Percentiles rank a stretch among this genome's conserved stretches.
These are phyloP conservation scores for Eurytoma californica DNA, from an alignment of 2,888 invertebrate species.

Conservation along the genomic window DNA sequence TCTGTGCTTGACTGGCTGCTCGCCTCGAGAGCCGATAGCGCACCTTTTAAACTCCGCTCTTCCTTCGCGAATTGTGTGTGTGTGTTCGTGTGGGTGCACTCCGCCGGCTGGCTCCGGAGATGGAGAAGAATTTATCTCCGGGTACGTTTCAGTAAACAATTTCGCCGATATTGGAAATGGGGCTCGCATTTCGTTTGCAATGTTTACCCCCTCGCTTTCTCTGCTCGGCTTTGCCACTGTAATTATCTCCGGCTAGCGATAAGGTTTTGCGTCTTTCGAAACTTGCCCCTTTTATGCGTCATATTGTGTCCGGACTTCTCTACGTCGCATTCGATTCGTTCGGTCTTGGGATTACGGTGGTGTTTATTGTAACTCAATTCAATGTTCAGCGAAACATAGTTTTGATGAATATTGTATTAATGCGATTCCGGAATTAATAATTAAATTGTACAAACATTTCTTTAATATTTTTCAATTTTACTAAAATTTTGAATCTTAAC, in stretches of 20 bases:
- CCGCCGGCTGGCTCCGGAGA: neutral
- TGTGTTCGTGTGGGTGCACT: neutral
- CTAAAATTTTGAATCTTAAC: too few species aligned
- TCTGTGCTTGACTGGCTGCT: constrained; percentile 47
- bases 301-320: too few species aligned
- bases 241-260: constrained; percentile 28
- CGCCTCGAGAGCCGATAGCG: constrained; percentile 59
- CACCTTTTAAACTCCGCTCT: constrained; percentile 40
- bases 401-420: too few species aligned
- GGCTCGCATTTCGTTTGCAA: constrained; percentile 36
- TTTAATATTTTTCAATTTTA: too few species aligned
- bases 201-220: constrained; percentile 31
- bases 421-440: too few species aligned
- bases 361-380: too few species aligned
- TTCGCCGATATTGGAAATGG: constrained; percentile 25
- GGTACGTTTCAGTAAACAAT: constrained; percentile 45
- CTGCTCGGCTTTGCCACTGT: constrained; percentile 11
- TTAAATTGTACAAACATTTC: too few species aligned
- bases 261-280: constrained; percentile 16
- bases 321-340: too few species aligned
- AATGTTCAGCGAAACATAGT: too few species aligned
- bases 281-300: neutral
- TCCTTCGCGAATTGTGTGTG: constrained; percentile 8
- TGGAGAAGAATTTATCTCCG: constrained; percentile 22
- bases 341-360: too few species aligned